These are phyloP conservation scores for Prunella fulvescens DNA, from an alignment of 2,113 vertebrate species.

Conservation along the genomic window DNA sequence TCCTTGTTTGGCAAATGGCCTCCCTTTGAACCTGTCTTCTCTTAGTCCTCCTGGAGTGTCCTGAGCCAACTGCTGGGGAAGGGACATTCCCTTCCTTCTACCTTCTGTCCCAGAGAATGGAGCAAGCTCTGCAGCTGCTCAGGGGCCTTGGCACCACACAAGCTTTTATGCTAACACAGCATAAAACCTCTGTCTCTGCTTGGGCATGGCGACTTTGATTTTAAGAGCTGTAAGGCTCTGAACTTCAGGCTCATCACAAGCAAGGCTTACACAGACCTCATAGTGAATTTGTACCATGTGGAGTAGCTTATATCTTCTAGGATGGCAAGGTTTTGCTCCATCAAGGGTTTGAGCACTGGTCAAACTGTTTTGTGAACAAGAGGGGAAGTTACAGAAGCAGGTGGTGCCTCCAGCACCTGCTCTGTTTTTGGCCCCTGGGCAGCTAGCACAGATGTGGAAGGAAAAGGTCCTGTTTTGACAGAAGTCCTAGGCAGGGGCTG, in stretches of 20 bases:
- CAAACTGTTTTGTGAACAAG: neutral
- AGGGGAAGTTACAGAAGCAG: neutral
- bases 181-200: neutral
- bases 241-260: neutral
- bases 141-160: fast-evolving
- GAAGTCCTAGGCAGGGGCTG: neutral
- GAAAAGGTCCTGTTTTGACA: neutral
- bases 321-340: neutral
- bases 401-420: neutral
- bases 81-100: neutral
- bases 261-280: neutral
- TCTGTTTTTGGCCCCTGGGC: neutral
- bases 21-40: neutral
- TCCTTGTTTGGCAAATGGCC: neutral
- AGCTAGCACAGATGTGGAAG: neutral
- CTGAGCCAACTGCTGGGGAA: neutral
- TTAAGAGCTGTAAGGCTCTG: neutral
- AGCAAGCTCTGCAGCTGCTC: neutral
- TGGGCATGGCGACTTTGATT: neutral
- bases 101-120: neutral
- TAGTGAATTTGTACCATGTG: neutral
- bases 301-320: neutral
- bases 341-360: neutral
- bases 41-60: neutral
- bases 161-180: neutral